A percentile compares a stretch with the other conserved stretches of the same genome.
These are phyloP conservation scores for Eulithis prunata DNA, from an alignment of 2,888 invertebrate genomes.

Conservation along the genomic window DNA sequence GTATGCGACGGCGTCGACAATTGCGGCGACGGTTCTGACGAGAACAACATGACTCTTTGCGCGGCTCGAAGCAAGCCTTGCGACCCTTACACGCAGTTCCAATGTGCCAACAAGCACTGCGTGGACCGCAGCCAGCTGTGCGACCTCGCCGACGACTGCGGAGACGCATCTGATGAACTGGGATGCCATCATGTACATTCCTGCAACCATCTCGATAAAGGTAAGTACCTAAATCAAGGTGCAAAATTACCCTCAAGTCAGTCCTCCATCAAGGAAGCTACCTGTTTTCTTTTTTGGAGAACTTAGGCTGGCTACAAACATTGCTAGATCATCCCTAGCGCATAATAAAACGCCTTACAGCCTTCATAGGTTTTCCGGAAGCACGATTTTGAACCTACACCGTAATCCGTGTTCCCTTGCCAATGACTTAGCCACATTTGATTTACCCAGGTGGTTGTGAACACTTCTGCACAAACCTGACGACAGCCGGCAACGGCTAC, in stretches of 20 bases:
- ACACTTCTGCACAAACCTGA: slow-evolving; percentile 94
- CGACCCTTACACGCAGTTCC: slow-evolving; percentile 91
- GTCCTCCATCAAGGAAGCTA: too few species aligned
- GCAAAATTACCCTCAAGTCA: too few species aligned
- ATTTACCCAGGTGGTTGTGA: slow-evolving; percentile 91
- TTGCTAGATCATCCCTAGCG: too few species aligned
- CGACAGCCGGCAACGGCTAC: slow-evolving; percentile 86
- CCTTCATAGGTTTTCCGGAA: too few species aligned
- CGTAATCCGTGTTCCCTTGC: too few species aligned
- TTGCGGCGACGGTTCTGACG: slow-evolving; percentile 97
- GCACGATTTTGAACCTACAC: too few species aligned
- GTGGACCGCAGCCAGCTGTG: slow-evolving; percentile 91
- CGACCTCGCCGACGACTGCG: slow-evolving; percentile 95
- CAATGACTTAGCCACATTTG: not conserved
- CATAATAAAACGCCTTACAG: too few species aligned
- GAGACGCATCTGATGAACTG: slow-evolving; percentile 94
- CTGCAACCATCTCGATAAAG: slow-evolving; percentile 77
- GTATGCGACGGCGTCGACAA: slow-evolving; percentile 96
- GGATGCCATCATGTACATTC: slow-evolving; percentile 91
- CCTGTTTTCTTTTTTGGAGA: too few species aligned
- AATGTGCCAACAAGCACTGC: slow-evolving; percentile 95
- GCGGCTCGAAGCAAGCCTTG: slow-evolving; percentile 90
- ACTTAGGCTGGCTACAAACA: too few species aligned
- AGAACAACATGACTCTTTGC: slow-evolving; percentile 96
- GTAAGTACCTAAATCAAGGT: slow-evolving; percentile 33